phyloP scores from a whole-genome alignment of 1,140 invertebrate species.

The Papilio glaucus region DNA sequence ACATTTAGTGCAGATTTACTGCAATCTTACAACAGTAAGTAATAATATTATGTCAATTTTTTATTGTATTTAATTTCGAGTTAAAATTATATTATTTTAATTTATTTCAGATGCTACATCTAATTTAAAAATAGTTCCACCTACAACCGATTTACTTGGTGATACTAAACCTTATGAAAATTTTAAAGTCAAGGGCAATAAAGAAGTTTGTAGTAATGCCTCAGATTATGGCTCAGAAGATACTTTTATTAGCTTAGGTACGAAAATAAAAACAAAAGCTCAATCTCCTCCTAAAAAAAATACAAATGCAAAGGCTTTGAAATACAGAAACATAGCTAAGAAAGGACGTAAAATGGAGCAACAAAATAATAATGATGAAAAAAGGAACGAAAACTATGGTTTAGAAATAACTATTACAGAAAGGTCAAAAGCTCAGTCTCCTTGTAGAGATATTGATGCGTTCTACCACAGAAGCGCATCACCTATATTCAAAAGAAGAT shows the following conservation, averaged over 20 bases:
- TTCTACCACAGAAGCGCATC: slow-evolving; percentile 53
- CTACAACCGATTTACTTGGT: slow-evolving; percentile 65
- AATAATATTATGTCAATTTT: slow-evolving; percentile 22
- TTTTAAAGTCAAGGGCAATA: slow-evolving; percentile 47
- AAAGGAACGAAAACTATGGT: slow-evolving; percentile 57
- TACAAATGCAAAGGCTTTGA: slow-evolving; percentile 58
- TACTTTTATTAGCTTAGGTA: slow-evolving; percentile 80
- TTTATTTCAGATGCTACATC: slow-evolving; percentile 61
- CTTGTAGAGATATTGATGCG: slow-evolving; percentile 53
- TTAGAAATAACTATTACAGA: slow-evolving; percentile 74
- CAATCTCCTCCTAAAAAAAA: slow-evolving; percentile 65
- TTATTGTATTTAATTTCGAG: slow-evolving; percentile 21
- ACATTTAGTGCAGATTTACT: slow-evolving; percentile 68
- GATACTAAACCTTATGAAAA: slow-evolving; percentile 50
- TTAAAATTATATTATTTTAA: slow-evolving; percentile 35
- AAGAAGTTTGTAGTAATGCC: slow-evolving; percentile 75
- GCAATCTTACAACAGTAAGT: slow-evolving; percentile 70
- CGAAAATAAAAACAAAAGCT: slow-evolving; percentile 82
- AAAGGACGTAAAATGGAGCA: slow-evolving; percentile 60
- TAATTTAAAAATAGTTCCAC: slow-evolving; percentile 64
- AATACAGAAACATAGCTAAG: slow-evolving; percentile 68
- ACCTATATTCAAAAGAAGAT: slow-evolving; percentile 55
- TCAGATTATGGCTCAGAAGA: slow-evolving; percentile 81
- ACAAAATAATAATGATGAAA: slow-evolving; percentile 42
- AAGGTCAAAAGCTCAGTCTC: slow-evolving; percentile 55